These are phyloP conservation scores for Gnathonemus echidnorhynchus DNA, from an alignment of 2,113 vertebrate genomes.

Conservation along the genomic window DNA sequence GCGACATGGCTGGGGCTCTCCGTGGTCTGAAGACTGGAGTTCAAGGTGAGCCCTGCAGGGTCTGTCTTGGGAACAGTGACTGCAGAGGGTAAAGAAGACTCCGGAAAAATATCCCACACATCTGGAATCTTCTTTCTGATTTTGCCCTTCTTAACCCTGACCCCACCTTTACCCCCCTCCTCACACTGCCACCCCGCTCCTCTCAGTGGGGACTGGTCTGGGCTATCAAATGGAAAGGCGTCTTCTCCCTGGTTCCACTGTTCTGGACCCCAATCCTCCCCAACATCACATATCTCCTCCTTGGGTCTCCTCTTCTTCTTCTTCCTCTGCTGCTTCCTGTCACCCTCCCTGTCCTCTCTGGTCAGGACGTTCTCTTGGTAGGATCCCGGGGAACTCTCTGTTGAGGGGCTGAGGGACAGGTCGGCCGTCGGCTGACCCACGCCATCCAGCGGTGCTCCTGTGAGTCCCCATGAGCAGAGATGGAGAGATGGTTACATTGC, in stretches of 20 bases:
- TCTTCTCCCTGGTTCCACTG: constrained; percentile 36
- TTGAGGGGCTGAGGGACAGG: constrained; percentile 37
- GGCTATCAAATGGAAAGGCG: constrained; percentile 7
- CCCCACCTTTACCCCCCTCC: constrained; percentile 53
- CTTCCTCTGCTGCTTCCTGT: constrained; percentile 51
- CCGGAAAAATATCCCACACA: constrained; percentile 56
- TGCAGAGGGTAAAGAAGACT: constrained; percentile 15
- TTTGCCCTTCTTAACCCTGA: constrained; percentile 58
- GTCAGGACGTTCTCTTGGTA: constrained; percentile 17
- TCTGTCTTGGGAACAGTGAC: not conserved
- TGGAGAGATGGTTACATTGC: constrained; percentile 54
- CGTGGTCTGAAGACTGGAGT: not conserved
- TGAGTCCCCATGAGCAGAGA: constrained; percentile 46
- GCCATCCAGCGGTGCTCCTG: constrained; percentile 31
- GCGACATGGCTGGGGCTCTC: not conserved
- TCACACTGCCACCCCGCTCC: constrained; percentile 61
- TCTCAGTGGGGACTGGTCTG: constrained; percentile 21
- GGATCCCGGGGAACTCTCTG: constrained; percentile 35
- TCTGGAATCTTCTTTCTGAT: constrained; percentile 61
- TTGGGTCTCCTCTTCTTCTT: constrained; percentile 64
- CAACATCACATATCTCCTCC: constrained; percentile 50
- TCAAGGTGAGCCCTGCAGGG: not conserved
- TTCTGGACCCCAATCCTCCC: constrained; percentile 40
- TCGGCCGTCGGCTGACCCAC: constrained; percentile 39
- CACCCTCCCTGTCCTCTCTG: constrained; percentile 46